Evolutionary conservation across 2,797 vertebrate species (phyloP), one percentile per base, ranked within the genome.

Genomic region (Oryzias sinensis): DNA sequence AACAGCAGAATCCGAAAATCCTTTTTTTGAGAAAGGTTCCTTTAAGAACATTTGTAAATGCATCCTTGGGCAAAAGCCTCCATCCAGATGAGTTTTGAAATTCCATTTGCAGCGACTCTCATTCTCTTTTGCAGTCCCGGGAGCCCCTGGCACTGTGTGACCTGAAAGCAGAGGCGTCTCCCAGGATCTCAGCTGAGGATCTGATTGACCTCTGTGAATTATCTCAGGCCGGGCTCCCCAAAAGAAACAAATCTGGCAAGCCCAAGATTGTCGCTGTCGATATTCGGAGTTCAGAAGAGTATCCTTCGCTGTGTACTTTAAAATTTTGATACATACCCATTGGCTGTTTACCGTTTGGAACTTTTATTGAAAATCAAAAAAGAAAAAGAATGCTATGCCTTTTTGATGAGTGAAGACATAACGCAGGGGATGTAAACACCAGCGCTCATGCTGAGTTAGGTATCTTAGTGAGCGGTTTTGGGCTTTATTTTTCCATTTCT

Each of bases 201-300:
- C 88, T 99, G 66, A 98, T 99, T 53, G 95, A 97, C 76, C 82
- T 98, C 59, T 98, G 97, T 82, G 97, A 99, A 62, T 85, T 99
- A 66, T 87, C 87, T 2, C 9, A 74, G 47, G 25, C 62, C 0
- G 83, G 93, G 14, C 89, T 92, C 15, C 56, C 88, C 56, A 98
- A 96, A 86, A 96, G 94, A 82, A 91, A 89, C 25, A 97, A 92
- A 81, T 81, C 92, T 13, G 92, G 93, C 79, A 97, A 95, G 73
- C 96, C 96, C n/a, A 98, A 97, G 82, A 93, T 98, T 41, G 84
- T 99, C 55, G 94, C 95, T 41, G 95, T 97, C 4, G 97, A 99
- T 86, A 97, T 98, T 64, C 93, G 97, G 42, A 95, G 86, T 61
- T 77, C 80, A 0, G 97, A 99, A 49, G 97, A 99, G 97, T 99